A percentile compares a stretch with the other conserved stretches of the same genome.
phyloP scores from a whole-genome alignment of 1,140 invertebrate genomes.

The Pogonognathellus flavescens region DNA sequence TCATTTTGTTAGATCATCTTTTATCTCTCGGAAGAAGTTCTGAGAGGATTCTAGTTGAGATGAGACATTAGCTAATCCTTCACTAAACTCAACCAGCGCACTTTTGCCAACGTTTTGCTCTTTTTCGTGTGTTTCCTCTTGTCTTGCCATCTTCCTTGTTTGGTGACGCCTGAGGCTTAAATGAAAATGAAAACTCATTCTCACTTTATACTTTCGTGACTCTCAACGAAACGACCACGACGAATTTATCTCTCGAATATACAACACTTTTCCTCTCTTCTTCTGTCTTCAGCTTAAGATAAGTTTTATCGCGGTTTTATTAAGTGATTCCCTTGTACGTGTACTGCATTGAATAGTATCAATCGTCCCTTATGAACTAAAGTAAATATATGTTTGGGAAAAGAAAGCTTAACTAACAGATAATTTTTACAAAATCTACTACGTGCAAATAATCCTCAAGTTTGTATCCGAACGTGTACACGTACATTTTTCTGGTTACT shows the following conservation, averaged over 20 bases:
- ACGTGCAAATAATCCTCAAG: too few relatives aligned
- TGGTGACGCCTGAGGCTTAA: neutral
- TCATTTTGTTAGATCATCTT: slow-evolving; percentile 47
- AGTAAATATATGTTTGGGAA: too few relatives aligned
- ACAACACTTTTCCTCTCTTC: slow-evolving; percentile 7
- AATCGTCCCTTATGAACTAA: too few relatives aligned
- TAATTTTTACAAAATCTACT: too few relatives aligned
- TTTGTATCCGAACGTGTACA: too few relatives aligned
- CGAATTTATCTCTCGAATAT: slow-evolving; percentile 4
- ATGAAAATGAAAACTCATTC: slow-evolving; percentile 46
- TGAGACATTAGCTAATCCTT: slow-evolving; percentile 39
- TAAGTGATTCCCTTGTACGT: too few relatives aligned
- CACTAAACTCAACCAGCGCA: slow-evolving; percentile 35
- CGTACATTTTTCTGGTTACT: too few relatives aligned
- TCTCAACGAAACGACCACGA: slow-evolving; percentile 32
- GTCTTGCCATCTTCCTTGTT: slow-evolving; percentile 30
- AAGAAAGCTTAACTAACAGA: too few relatives aligned
- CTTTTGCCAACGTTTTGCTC: slow-evolving; percentile 46
- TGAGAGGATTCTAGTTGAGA: slow-evolving; percentile 19
- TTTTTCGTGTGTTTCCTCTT: slow-evolving; percentile 26
- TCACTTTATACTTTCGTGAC: slow-evolving; percentile 41
- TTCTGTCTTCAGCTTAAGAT: slow-evolving; percentile 1
- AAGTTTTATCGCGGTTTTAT: neutral
- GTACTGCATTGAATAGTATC: too few relatives aligned
- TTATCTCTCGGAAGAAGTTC: slow-evolving; percentile 30